Evolutionary conservation across 2,797 vertebrate genomes (phyloP).

Genomic region (Anniella stebbinsi): DNA sequence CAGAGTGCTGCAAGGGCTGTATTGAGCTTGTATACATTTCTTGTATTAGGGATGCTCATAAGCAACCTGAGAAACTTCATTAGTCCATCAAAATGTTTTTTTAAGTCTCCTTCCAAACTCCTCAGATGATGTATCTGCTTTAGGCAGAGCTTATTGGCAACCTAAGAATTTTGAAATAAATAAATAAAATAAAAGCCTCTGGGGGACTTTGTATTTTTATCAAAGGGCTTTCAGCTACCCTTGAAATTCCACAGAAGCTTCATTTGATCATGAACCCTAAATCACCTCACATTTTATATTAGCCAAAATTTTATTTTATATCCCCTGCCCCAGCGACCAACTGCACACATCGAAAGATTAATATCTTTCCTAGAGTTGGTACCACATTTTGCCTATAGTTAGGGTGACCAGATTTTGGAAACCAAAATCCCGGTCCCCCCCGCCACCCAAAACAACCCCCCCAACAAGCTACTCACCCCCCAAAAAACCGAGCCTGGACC

Average conservation of each 20-base stretch:
- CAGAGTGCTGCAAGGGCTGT: too few species aligned
- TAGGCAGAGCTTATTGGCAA: background rate
- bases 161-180: background rate
- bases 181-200: background rate
- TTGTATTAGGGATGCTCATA: constrained; percentile 22
- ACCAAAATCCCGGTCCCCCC: too few species aligned
- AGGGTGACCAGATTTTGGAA: too few species aligned
- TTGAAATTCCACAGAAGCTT: background rate
- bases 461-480: too few species aligned
- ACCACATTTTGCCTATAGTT: background rate
- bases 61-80: too few species aligned
- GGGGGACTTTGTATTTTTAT: background rate
- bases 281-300: background rate
- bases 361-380: background rate
- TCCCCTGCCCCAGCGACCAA: background rate
- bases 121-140: background rate
- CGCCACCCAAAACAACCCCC: too few species aligned
- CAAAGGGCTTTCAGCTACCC: background rate
- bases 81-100: background rate
- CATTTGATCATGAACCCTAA: background rate
- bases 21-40: background rate
- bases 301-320: background rate
- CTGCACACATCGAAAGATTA: background rate
- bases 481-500: too few species aligned
- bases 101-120: background rate